Evolutionary conservation across 2,888 invertebrate species (phyloP), one percentile per base, ranked within the genome.

Genomic region (Xanthorhoe spadicearia): DNA sequence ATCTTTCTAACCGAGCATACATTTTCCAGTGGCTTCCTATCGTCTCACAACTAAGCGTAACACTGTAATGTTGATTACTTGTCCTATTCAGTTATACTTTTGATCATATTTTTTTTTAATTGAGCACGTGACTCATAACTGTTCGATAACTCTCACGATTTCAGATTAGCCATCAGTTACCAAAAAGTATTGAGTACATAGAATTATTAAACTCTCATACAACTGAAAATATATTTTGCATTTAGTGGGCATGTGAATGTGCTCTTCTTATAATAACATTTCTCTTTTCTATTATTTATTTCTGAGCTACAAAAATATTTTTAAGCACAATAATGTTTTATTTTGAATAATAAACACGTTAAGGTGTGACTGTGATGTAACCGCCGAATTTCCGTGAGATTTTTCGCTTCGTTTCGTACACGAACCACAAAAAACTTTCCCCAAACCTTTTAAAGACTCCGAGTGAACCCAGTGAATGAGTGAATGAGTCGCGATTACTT

Each of bases 1-100:
- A 43, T 43, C 38, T 43, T 43, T 43, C 38, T 43, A 43, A 43
- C 38, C 38, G 38, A 43, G 38, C 38, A 43, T 43, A 43, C 13
- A 43, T 43, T 43, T 43, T 43, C 38, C 38, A 6, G 32, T 32
- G 38, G 10, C 13, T 43, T 13, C 38, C 38, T 13, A 5, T 13
- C 10, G 13, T 13, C 3, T 43, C 13, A 43, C 38, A 43, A 9
- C 13, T 3, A 43, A 43, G 5, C 13, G 38, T 43, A 43, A 13
- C 38, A 13, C 2, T 43, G 13, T 13, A 43, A 13, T 5, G 38
- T 13, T 43, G 38, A 43, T 43, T 1, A 4, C 13, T 43, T 13
- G 2, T 9, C 35, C 9, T 35, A 8, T 10, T 38, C 2, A n/a
- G 35, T 8, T 38, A 9, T 38, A 23, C 23, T 38, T 35, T 38